These are phyloP conservation scores for Leiothrix lutea DNA, from an alignment of 2,113 vertebrate species.

Conservation along the genomic window DNA sequence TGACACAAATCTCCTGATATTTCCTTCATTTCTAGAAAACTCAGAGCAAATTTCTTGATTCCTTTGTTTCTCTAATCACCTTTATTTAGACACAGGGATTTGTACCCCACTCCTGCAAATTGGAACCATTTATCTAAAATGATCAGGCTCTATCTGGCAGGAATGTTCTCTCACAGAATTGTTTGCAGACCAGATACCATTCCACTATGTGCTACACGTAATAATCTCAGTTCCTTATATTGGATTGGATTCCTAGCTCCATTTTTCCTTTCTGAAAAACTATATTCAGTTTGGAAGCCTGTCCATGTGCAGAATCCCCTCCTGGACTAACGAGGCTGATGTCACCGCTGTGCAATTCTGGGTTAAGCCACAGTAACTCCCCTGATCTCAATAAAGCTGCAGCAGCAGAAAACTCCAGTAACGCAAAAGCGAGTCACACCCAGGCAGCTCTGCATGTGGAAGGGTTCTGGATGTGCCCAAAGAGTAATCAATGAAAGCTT, in stretches of 20 bases:
- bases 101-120: not conserved
- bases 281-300: not conserved
- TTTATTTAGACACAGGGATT: not conserved
- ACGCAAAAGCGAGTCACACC: not conserved
- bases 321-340: conserved; percentile 30
- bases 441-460: not conserved
- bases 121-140: not conserved
- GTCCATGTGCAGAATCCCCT: conserved; percentile 31
- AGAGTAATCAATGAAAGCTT: not conserved
- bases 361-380: conserved; percentile 41
- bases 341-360: conserved; percentile 31
- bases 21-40: not conserved
- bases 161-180: not conserved
- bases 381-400: conserved; percentile 37
- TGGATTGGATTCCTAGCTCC: not conserved
- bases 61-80: not conserved
- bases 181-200: not conserved
- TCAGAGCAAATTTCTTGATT: not conserved
- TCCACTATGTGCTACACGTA: not conserved
- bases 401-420: conserved; percentile 27
- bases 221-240: not conserved
- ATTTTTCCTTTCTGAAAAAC: conserved; percentile 14
- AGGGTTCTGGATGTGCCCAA: not conserved
- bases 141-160: not conserved
- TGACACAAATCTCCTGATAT: not conserved